These are phyloP conservation scores for Hermatobates lingyangjiaoensis DNA, from an alignment of 1,140 invertebrate species.

Conservation along the genomic window DNA sequence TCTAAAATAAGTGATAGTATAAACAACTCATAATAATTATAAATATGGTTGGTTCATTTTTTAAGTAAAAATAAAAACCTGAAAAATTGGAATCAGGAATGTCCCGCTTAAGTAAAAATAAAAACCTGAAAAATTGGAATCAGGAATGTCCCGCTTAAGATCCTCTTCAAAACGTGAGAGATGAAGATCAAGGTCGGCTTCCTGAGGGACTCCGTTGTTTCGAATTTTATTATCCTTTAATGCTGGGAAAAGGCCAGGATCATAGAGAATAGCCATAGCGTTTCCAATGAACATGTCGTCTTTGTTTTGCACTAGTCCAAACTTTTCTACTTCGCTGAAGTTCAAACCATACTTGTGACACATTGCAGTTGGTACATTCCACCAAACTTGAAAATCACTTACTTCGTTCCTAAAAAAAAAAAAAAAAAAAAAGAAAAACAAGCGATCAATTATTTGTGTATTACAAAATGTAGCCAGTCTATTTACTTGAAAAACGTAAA, in stretches of 20 bases:
- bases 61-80: constrained; percentile 22
- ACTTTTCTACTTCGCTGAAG: constrained; percentile 27
- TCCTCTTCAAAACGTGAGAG: constrained; percentile 32
- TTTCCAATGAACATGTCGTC: constrained; percentile 42
- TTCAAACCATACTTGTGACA: constrained; percentile 43
- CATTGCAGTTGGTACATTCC: constrained; percentile 58
- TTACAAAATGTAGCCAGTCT: too few species aligned
- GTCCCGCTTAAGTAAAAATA: constrained; percentile 20
- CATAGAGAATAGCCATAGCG: constrained; percentile 32
- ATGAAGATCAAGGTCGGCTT: constrained; percentile 43
- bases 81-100: constrained; percentile 37
- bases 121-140: constrained; percentile 34
- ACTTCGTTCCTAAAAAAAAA: too few species aligned
- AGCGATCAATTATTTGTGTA: too few species aligned
- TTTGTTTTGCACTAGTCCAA: constrained; percentile 35
- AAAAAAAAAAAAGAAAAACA: too few species aligned
- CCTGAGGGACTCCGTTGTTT: constrained; percentile 61
- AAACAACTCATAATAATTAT: too few species aligned
- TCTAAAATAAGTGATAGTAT: too few species aligned
- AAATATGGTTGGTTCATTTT: too few species aligned
- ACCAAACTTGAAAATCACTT: constrained; percentile 39
- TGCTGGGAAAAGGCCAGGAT: constrained; percentile 44
- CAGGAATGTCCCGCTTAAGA: constrained; percentile 34
- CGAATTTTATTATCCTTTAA: constrained; percentile 23
- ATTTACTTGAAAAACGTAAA: too few species aligned